Base-by-base conservation (phyloP, 2,888 invertebrate genomes). In the Allacma fusca region DNA sequence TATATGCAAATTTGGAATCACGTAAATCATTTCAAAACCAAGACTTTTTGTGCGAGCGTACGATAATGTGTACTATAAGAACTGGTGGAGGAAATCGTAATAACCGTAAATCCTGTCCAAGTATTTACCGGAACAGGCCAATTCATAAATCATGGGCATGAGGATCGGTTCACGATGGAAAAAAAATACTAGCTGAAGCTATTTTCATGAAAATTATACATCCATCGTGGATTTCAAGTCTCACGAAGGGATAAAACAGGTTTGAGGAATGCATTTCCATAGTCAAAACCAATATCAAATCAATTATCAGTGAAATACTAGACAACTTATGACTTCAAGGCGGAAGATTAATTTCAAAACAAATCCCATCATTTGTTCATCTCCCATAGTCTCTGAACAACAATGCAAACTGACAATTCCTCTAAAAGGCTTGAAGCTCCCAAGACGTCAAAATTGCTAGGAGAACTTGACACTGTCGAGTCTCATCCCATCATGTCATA, bases 241-340 rank as follows among this genome's bases (percentile, higher is more conserved):
- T n/a, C n/a, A n/a, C n/a, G n/a, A 13, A 40, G 40, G 40, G 40
- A 40, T n/a, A 50, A 16, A 50, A 50, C 50, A 50, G 50, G 50
- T 50, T 50, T 50, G 19, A 16, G 5, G 50, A 16, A 50, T 50
- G 5, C 5, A 40, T 50, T 50, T 50, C n/a, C 19, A 50, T 50
- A 19, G 19, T 50, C 2, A 50, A 19, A 34, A n/a, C n/a, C 50
- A 50, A 50, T 50, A 50, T 50, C 9, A 50, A 50, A 50, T 50
- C 50, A 50, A 50, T 50, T 50, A 50, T 50, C 50, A 50, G n/a
- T n/a, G 50, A 50, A 50, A 50, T 50, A 50, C n/a, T 50, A 50
- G 19, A 50, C 19, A 50, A n/a, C 7, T 50, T 19, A 50, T 19
- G 50, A 13, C n/a, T 50, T 50, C 7, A n/a, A 50, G 13, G 50